Evolutionary conservation across 2,113 vertebrate species (phyloP).

Genomic region (Anseranas semipalmata): DNA sequence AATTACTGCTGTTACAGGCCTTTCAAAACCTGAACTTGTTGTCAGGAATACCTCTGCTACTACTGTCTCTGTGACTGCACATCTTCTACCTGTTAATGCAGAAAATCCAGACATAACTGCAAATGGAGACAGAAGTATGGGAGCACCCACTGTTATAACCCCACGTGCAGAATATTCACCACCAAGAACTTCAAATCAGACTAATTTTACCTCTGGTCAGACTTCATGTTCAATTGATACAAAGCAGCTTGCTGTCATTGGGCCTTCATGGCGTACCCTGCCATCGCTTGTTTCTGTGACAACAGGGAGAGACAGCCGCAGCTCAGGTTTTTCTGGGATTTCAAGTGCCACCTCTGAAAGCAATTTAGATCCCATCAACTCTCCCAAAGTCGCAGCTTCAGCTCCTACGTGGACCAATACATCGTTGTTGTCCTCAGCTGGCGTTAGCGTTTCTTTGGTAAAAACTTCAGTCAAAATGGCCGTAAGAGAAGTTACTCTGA

Average conservation of each 20-base stretch:
- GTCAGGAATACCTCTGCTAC: background rate
- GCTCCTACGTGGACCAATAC: slow-evolving; percentile 10
- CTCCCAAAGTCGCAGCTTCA: background rate
- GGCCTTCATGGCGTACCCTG: background rate
- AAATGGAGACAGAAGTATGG: background rate
- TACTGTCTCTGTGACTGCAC: background rate
- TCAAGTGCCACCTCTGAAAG: background rate
- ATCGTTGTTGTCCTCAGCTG: background rate
- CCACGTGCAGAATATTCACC: background rate
- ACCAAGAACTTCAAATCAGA: background rate
- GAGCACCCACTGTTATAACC: background rate
- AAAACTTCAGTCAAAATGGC: background rate
- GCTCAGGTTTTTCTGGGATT: background rate
- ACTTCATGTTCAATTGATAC: background rate
- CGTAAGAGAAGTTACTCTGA: slow-evolving; percentile 20
- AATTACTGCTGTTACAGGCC: background rate
- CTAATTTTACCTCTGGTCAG: background rate
- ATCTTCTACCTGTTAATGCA: background rate
- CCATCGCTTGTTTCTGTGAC: background rate
- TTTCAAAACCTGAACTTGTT: background rate
- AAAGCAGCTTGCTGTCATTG: background rate
- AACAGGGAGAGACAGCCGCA: background rate
- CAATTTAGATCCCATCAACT: background rate
- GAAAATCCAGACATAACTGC: background rate
- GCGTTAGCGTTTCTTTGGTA: background rate